Conservation (phyloP, 2,888 invertebrate species). For the Eledone cirrhosa region DNA sequence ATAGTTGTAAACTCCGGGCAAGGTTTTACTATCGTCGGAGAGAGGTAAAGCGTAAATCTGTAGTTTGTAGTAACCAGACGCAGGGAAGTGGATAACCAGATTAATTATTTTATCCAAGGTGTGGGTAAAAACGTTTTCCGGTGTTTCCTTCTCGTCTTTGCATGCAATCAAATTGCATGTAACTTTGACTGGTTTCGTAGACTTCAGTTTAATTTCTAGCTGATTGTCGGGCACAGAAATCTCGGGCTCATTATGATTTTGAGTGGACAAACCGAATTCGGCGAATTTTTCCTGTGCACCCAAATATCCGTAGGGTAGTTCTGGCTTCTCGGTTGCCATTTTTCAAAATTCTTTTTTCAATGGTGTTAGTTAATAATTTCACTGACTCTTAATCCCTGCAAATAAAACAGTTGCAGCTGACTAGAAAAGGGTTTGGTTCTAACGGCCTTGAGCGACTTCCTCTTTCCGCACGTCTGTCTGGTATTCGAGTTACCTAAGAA, state of each 20-base stretch:
- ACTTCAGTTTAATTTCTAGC: conserved; percentile 50
- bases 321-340: conserved; percentile 40
- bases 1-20: conserved; percentile 66
- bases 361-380: too few relatives aligned
- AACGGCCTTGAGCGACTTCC: too few relatives aligned
- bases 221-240: conserved; percentile 43
- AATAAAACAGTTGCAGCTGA: too few relatives aligned
- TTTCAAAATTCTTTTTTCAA: conserved; percentile 4
- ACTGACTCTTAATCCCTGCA: too few relatives aligned
- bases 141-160: conserved; percentile 43
- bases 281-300: conserved; percentile 56
- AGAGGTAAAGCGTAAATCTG: conserved; percentile 62
- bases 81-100: conserved; percentile 51
- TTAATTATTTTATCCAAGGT: conserved; percentile 44
- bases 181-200: conserved; percentile 44
- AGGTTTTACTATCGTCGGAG: conserved; percentile 60
- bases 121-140: conserved; percentile 56
- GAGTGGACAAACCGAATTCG: conserved; percentile 46
- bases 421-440: too few relatives aligned
- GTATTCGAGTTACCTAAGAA: neutral
- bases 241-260: conserved; percentile 48
- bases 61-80: conserved; percentile 63
- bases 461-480: neutral
- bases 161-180: conserved; percentile 52
- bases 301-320: conserved; percentile 53